Evolutionary conservation across 2,797 vertebrate species (phyloP).

Genomic region (Micropoecilia bifurca): DNA sequence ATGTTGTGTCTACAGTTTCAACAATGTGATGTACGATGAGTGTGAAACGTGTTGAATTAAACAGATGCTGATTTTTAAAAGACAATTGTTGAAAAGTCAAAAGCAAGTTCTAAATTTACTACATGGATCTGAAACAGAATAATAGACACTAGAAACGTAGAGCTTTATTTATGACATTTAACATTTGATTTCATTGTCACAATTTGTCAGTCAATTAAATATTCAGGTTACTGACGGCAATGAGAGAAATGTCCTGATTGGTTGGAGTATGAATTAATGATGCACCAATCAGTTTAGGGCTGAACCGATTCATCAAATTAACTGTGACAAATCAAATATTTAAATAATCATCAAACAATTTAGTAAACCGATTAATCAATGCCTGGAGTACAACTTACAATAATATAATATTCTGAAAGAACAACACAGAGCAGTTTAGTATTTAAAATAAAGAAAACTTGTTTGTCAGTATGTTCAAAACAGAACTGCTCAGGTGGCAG

Average conservation of each 20-base stretch:
- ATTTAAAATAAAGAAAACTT: too few relatives aligned
- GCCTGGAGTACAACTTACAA: too few relatives aligned
- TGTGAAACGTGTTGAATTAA: background rate
- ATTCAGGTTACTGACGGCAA: background rate
- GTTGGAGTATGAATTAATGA: background rate
- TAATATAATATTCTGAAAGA: too few relatives aligned
- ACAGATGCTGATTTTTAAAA: background rate
- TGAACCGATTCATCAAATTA: too few relatives aligned
- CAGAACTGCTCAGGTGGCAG: too few relatives aligned
- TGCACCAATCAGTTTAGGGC: background rate
- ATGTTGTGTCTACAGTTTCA: background rate
- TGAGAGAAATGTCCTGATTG: too few relatives aligned
- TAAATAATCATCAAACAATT: too few relatives aligned
- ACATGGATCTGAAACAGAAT: background rate
- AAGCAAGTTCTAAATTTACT: conserved; percentile 6
- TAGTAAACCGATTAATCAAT: too few relatives aligned
- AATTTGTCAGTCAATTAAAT: background rate
- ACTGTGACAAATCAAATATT: too few relatives aligned
- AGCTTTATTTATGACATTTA: background rate
- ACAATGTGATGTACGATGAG: background rate
- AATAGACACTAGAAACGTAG: too few relatives aligned
- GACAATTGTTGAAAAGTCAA: background rate
- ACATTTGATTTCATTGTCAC: background rate
- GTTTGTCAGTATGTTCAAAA: too few relatives aligned
- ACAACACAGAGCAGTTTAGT: too few relatives aligned